These are phyloP conservation scores for Bugulina stolonifera DNA, from an alignment of 2,888 invertebrate species.

Conservation along the genomic window DNA sequence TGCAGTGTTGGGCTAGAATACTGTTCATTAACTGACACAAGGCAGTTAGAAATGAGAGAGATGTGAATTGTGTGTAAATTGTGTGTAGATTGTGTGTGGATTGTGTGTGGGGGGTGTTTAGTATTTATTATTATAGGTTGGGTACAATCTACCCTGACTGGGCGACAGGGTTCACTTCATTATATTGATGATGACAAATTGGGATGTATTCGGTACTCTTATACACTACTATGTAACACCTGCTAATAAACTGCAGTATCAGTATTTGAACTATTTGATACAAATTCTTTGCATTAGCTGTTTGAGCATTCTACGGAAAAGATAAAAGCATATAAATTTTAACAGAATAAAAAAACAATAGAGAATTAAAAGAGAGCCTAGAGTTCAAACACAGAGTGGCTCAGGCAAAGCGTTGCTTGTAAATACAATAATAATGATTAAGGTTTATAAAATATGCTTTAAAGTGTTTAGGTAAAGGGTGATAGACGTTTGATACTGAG, in stretches of 20 bases:
- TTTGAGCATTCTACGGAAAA: constrained; percentile 2
- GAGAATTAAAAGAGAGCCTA: neutral
- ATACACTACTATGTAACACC: too few relatives aligned
- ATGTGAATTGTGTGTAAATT: too few relatives aligned
- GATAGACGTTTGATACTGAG: neutral
- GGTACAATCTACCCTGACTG: neutral
- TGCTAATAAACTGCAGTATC: too few relatives aligned
- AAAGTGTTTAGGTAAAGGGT: constrained; percentile 11
- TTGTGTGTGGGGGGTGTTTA: neutral
- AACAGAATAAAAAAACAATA: constrained; percentile 19
- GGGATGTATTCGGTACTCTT: too few relatives aligned
- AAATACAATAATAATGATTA: constrained; percentile 1
- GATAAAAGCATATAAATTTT: constrained; percentile 12
- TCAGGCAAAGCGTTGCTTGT: neutral
- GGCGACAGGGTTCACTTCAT: neutral
- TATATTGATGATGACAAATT: too few relatives aligned
- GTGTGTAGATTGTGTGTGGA: neutral
- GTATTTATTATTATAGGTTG: neutral
- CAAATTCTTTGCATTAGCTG: constrained; percentile 10
- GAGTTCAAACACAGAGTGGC: neutral
- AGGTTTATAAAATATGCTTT: constrained; percentile 21
- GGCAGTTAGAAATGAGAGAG: neutral
- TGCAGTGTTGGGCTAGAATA: neutral
- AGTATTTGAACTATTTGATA: constrained; percentile 12
- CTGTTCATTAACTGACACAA: neutral